phyloP scores from a whole-genome alignment of 1,140 invertebrate species.

The Eumaeus atala region DNA sequence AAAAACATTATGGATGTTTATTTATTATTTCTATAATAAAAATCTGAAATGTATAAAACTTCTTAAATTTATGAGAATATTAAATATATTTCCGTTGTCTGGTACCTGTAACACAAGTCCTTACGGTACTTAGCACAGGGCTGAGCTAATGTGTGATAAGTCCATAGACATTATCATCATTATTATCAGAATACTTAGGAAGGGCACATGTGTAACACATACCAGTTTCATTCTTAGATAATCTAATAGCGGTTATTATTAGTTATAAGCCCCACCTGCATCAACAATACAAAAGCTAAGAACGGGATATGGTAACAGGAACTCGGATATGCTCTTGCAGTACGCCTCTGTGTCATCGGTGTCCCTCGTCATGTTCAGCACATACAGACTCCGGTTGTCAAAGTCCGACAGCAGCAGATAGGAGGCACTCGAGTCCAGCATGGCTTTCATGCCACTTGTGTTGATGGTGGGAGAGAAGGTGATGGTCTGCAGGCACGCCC shows the following conservation, averaged over 20 bases:
- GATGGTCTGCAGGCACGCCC: slow-evolving; percentile 93
- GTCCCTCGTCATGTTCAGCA: slow-evolving; percentile 78
- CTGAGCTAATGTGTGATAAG: too few species aligned
- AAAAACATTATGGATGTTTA: too few species aligned
- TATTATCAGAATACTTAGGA: too few species aligned
- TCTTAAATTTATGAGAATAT: too few species aligned
- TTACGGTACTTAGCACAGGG: too few species aligned
- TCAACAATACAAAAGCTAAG: slow-evolving; percentile 90
- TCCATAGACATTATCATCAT: too few species aligned
- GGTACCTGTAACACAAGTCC: too few species aligned
- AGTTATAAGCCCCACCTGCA: slow-evolving; percentile 76
- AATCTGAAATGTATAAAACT: too few species aligned
- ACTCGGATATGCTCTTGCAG: slow-evolving; percentile 84
- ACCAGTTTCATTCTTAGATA: too few species aligned
- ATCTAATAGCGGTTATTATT: not conserved
- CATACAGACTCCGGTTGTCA: slow-evolving; percentile 83
- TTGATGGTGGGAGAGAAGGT: slow-evolving; percentile 75
- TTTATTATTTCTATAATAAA: too few species aligned
- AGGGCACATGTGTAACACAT: too few species aligned
- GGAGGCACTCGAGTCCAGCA: slow-evolving; percentile 85
- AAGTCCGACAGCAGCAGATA: slow-evolving; percentile 92
- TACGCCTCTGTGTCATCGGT: slow-evolving; percentile 47
- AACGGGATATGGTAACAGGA: slow-evolving; percentile 87
- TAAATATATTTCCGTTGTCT: too few species aligned
- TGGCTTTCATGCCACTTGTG: slow-evolving; percentile 80